Base-by-base conservation (phyloP, 2,888 invertebrate genomes). In the Phasia obesa region DNA sequence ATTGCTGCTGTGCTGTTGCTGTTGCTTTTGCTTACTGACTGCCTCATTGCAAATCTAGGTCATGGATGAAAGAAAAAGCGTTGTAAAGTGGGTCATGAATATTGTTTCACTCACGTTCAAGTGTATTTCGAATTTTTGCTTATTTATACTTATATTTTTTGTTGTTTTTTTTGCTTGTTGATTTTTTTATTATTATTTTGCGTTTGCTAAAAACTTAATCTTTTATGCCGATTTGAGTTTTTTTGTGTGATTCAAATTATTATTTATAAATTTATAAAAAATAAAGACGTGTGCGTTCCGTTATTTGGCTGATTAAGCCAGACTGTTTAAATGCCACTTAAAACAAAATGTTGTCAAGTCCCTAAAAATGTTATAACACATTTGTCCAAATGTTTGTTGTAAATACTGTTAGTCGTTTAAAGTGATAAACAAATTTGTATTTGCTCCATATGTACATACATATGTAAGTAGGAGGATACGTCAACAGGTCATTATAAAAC, bases 11-110 rank as follows among this genome's bases (percentile, higher is more conserved):
- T 64, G n/a, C 35, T 49, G 44, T 19, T 59, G 74, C 31, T 79
- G 44, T 49, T 70, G 78, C 35, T 60, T 70, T 21, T 65, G 64
- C 25, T 79, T 67, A 76, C 35, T 35, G 35, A 35, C 84, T 80
- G 76, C 75, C 74, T 83, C 78, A 79, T 75, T 74, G 77, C 79
- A 83, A 88, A 89, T 89, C 88, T 89, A 88, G 90, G 89, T 89
- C 89, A 89, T 87, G 89, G 90, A 88, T 89, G 89, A 90, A 89
- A 90, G 90, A 89, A 89, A 89, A 89, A 89, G 88, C 89, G 88
- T 87, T 88, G 86, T 86, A 88, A 89, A 89, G 89, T 89, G 89
- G 89, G 89, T 90, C 90, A 89, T 90, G 90, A 90, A 88, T 89
- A 89, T 89, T 90, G 88, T 89, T 89, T 88, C 89, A 88, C 90